These are phyloP conservation scores for Mylabris sibirica DNA, from an alignment of 2,888 invertebrate species.

Conservation along the genomic window DNA sequence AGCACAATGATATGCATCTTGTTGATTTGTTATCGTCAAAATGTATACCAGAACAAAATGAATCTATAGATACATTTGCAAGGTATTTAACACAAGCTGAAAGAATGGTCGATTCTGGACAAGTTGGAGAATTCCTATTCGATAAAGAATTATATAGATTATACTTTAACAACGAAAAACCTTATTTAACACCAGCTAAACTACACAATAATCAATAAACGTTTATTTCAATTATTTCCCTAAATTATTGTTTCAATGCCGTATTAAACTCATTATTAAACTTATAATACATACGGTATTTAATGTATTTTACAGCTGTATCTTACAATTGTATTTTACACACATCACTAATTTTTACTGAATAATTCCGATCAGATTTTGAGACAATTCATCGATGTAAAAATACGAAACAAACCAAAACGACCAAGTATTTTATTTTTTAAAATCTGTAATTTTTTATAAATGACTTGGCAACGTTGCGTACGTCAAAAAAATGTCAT, in stretches of 20 bases:
- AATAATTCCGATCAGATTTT: no score
- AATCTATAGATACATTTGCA: slow-evolving; percentile 52
- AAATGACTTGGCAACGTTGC: no score
- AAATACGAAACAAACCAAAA: no score
- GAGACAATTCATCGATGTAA: no score
- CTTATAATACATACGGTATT: no score
- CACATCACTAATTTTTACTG: no score
- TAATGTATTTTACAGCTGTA: no score
- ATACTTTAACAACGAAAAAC: slow-evolving; percentile 13
- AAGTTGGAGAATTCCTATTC: slow-evolving; percentile 51
- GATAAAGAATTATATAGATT: slow-evolving; percentile 52
- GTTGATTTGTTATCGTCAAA: slow-evolving; percentile 64
- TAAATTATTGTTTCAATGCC: slow-evolving; percentile 24
- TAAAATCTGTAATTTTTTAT: no score
- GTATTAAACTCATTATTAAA: no score
- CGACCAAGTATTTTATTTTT: no score
- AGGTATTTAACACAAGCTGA: slow-evolving; percentile 48
- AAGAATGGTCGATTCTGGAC: slow-evolving; percentile 44
- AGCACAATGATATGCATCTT: slow-evolving; percentile 62
- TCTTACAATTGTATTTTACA: no score
- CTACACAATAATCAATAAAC: neutral
- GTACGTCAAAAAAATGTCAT: no score
- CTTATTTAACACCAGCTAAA: neutral
- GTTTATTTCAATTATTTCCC: neutral
- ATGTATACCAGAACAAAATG: slow-evolving; percentile 65